Evolutionary conservation across 1,140 invertebrate genomes (phyloP).

Genomic region (Lysiphlebus fabarum): DNA sequence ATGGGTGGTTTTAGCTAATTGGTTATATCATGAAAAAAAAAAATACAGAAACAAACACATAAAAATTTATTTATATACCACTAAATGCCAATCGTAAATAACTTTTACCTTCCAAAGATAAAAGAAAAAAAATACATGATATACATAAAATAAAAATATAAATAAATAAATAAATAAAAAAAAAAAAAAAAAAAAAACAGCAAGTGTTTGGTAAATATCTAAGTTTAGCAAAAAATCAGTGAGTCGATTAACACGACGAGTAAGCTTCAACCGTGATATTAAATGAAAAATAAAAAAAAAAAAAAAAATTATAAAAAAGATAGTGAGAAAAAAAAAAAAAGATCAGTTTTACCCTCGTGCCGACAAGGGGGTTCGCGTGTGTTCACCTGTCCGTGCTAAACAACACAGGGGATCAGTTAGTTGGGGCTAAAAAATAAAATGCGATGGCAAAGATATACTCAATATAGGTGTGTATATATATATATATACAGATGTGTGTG

Average conservation of each 20-base stretch:
- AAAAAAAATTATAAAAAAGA: background rate
- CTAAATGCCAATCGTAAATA: background rate
- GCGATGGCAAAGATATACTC: conserved; percentile 27
- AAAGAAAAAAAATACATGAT: background rate
- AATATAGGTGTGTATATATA: conserved; percentile 21
- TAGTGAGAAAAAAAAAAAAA: background rate
- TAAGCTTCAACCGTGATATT: no score
- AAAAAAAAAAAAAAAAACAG: background rate
- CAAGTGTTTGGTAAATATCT: background rate
- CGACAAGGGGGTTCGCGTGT: conserved; percentile 20
- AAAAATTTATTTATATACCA: no score
- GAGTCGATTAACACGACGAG: no score
- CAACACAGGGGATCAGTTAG: conserved; percentile 19
- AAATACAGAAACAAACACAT: no score
- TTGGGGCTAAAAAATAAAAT: conserved; percentile 25
- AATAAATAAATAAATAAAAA: no score
- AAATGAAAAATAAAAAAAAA: background rate
- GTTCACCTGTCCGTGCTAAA: conserved; percentile 24
- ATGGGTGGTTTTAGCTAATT: no score
- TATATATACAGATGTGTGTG: no score
- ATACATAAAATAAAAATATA: conserved; percentile 2
- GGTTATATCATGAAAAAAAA: no score
- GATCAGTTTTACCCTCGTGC: conserved; percentile 9
- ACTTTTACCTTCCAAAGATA: conserved; percentile 11
- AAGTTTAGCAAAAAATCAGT: background rate